Conservation (phyloP, 2,113 vertebrate species). For the Pandion haliaetus region DNA sequence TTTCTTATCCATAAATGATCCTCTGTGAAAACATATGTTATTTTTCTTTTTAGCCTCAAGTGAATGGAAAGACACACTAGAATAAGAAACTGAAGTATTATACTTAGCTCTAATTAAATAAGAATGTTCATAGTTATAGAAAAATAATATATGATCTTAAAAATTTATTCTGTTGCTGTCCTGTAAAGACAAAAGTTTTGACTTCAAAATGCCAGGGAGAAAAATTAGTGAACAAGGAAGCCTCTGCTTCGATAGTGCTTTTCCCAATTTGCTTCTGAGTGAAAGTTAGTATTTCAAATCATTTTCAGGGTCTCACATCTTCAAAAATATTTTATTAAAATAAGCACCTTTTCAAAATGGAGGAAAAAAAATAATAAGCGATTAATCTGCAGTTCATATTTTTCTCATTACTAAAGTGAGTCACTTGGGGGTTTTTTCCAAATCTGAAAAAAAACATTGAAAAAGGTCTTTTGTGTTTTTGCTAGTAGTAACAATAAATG, state of each 20-base stretch:
- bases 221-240: not conserved
- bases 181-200: not conserved
- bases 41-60: not conserved
- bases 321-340: not conserved
- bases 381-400: not conserved
- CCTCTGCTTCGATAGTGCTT: not conserved
- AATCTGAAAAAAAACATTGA: not conserved
- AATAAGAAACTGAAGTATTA: not conserved
- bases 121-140: not conserved
- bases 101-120: not conserved
- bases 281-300: not conserved
- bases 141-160: not conserved
- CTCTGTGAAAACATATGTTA: not conserved
- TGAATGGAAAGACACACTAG: not conserved
- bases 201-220: not conserved
- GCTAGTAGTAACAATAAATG: not conserved
- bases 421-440: rapidly evolving
- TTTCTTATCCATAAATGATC: not conserved
- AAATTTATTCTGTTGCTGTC: not conserved
- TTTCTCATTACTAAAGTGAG: not conserved
- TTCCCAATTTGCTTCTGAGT: not conserved
- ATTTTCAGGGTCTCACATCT: not conserved
- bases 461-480: not conserved
- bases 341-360: not conserved
- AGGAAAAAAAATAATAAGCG: not conserved